Base-by-base conservation (phyloP, 2,113 vertebrate species). In the Tylochromis polylepis region DNA sequence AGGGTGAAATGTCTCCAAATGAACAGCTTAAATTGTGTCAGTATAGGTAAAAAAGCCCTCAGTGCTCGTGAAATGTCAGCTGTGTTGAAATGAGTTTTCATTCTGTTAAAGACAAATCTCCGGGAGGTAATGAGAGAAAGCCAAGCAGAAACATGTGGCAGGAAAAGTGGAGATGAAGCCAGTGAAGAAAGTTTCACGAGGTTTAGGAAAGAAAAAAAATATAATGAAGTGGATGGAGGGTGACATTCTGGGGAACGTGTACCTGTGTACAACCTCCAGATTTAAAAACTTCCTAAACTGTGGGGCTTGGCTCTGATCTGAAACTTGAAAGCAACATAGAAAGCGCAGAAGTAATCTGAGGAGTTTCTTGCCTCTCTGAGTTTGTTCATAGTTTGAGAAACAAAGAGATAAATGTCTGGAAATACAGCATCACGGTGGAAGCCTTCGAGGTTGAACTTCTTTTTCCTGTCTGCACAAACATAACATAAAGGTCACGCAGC, bases 21-120 rank as follows among this genome's bases (percentile, higher is more conserved):
- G 81, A 92, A 85, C 67, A 82, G 57, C 92, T 92, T 90, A 90
- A 88, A 85, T 55, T 72, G 72, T 77, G 84, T 88, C 10, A 8
- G 34, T 67, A 53, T 77, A 78, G 51, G 85, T 88, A 78, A 59
- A 85, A 88, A 89, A 53, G 86, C 91, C 94, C 86, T n/a, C 72
- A 77, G 93, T 81, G 86, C 89, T 62, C 5, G 78, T 91, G 85
- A 96, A 95, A 95, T 95, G 95, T 95, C 94, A 94, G 88, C 89
- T 93, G 88, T 93, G 90, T 41, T 90, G 67, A 92, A 94, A 94
- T 91, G 20, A 92, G 57, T 89, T 94, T 92, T 91, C 90, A 89
- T 87, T 91, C 86, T 87, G 86, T 86, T 92, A 82, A 91, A 89
- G 81, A 90, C 24, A 11, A 53, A 94, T 51, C 72, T 93, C 88